Evolutionary conservation across 1,140 invertebrate species (phyloP).

Genomic region (Campoletis sonorensis): DNA sequence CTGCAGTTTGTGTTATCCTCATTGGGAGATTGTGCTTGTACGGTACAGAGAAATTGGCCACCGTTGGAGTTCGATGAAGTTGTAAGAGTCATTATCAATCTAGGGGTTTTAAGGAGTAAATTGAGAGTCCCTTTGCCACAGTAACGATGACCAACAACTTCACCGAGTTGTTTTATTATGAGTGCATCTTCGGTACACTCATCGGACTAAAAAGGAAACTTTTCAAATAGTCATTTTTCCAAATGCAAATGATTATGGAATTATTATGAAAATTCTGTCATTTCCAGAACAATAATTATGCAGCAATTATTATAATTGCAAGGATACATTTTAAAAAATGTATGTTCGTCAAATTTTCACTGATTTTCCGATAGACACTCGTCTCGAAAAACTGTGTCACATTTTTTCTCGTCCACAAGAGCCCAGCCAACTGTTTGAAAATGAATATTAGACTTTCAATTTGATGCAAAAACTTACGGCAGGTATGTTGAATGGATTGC

Average conservation of each 20-base stretch:
- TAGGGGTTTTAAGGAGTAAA: constrained; percentile 71
- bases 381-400: too few relatives aligned
- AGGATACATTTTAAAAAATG: too few relatives aligned
- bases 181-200: constrained; percentile 65
- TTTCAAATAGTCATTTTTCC: not conserved
- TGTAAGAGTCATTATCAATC: constrained; percentile 71
- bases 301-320: too few relatives aligned
- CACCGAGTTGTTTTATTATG: constrained; percentile 38
- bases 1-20: constrained; percentile 65
- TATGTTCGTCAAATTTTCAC: too few relatives aligned
- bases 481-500: constrained; percentile 73
- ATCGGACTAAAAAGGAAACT: constrained; percentile 47
- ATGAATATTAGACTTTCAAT: constrained; percentile 4
- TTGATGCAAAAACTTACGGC: constrained; percentile 68
- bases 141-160: constrained; percentile 67
- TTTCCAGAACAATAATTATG: too few relatives aligned
- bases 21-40: constrained; percentile 64
- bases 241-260: not conserved
- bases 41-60: constrained; percentile 76
- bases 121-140: constrained; percentile 76
- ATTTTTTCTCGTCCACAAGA: too few relatives aligned
- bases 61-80: constrained; percentile 60
- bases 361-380: too few relatives aligned
- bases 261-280: not conserved
- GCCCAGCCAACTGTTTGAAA: too few relatives aligned